phyloP scores from a whole-genome alignment of 2,888 invertebrate genomes.

The Aporophyla lueneburgensis region DNA sequence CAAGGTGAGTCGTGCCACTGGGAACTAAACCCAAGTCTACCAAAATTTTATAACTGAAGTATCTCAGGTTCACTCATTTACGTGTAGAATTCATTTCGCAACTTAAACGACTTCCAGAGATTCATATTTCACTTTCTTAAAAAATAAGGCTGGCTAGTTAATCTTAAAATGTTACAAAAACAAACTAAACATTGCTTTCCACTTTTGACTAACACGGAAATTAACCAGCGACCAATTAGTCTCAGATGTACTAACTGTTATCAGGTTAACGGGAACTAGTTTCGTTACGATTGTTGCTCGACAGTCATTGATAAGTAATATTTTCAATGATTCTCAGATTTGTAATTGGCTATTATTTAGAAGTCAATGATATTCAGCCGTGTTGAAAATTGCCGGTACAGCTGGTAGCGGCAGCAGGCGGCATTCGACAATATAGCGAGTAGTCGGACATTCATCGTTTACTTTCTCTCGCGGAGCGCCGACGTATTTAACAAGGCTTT shows the following conservation, averaged over 20 bases:
- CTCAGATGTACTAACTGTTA: slow-evolving; percentile 30
- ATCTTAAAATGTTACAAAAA: slow-evolving; percentile 5
- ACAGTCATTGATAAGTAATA: slow-evolving; percentile 13
- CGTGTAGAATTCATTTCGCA: neutral
- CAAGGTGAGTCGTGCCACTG: neutral
- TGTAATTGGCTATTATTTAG: neutral
- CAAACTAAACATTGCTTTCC: slow-evolving; percentile 10
- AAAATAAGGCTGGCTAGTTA: neutral
- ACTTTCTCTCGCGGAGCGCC: slow-evolving; percentile 67
- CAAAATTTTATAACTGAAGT: slow-evolving; percentile 1
- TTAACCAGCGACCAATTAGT: slow-evolving; percentile 34
- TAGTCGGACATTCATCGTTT: slow-evolving; percentile 58
- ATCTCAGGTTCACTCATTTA: neutral
- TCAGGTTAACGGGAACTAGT: slow-evolving; percentile 45
- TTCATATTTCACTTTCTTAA: neutral
- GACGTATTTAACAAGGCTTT: slow-evolving; percentile 65
- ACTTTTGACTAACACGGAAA: slow-evolving; percentile 40
- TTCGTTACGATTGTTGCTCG: slow-evolving; percentile 21
- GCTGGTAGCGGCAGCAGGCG: neutral
- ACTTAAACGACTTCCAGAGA: neutral
- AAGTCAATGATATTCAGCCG: slow-evolving; percentile 11
- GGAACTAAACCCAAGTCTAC: neutral
- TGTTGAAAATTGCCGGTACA: neutral
- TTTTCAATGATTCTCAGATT: slow-evolving; percentile 19
- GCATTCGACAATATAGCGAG: slow-evolving; percentile 16